Conservation (phyloP, 2,797 vertebrate genomes). For the Myripristis jacobus region DNA sequence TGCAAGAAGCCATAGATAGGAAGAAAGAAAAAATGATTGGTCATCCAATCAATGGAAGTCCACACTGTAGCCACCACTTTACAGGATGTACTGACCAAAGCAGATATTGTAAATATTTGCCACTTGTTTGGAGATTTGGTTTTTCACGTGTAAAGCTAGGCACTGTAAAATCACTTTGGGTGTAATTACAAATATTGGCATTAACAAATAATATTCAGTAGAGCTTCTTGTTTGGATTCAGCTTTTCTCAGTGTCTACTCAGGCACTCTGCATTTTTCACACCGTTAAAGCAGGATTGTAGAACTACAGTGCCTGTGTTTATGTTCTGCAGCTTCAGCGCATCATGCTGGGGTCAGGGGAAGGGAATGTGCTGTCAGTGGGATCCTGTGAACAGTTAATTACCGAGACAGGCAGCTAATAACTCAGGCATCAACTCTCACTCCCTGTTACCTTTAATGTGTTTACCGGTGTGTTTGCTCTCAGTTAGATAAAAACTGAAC, state of each 20-base stretch:
- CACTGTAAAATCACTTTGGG: too few relatives aligned
- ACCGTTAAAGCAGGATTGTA: neutral
- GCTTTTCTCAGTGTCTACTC: neutral
- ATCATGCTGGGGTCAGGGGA: neutral
- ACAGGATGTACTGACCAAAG: too few relatives aligned
- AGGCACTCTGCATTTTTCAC: neutral
- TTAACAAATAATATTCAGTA: too few relatives aligned
- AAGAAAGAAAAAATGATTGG: neutral
- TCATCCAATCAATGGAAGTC: neutral
- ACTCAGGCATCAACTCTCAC: neutral
- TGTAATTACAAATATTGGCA: too few relatives aligned
- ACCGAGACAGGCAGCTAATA: neutral
- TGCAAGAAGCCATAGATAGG: slow-evolving; percentile 12
- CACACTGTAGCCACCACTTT: neutral
- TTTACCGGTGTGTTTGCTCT: neutral
- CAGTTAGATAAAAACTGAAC: neutral
- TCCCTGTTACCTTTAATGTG: neutral
- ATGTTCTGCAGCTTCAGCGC: neutral
- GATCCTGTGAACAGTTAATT: slow-evolving; percentile 3
- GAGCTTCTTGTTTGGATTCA: too few relatives aligned
- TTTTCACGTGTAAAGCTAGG: too few relatives aligned
- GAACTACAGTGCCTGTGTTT: neutral
- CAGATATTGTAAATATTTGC: too few relatives aligned
- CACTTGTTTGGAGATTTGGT: too few relatives aligned
- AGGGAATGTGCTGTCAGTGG: neutral